Evolutionary conservation across 2,888 invertebrate species (phyloP).

Genomic region (Cenopis cana): DNA sequence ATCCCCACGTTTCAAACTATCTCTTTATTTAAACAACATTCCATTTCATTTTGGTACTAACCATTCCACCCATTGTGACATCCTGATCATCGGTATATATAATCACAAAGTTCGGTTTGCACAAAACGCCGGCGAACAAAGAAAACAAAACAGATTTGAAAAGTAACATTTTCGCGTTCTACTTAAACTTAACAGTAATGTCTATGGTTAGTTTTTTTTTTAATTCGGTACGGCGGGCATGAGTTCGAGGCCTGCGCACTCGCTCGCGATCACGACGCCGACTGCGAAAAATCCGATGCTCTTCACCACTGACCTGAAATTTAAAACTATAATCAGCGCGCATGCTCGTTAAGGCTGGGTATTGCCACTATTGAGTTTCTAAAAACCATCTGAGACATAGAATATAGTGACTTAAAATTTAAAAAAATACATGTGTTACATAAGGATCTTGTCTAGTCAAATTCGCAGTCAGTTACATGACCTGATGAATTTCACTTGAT

Average conservation of each 20-base stretch:
- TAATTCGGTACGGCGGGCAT: constrained; percentile 86
- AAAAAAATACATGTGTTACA: no score
- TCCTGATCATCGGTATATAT: constrained; percentile 96
- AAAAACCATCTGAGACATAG: no score
- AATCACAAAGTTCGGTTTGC: constrained; percentile 90
- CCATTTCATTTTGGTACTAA: constrained; percentile 76
- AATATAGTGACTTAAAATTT: no score
- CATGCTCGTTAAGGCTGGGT: no score
- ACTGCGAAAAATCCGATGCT: constrained; percentile 91
- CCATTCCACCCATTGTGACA: constrained; percentile 90
- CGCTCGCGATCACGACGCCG: constrained; percentile 91
- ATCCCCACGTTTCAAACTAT: constrained; percentile 59
- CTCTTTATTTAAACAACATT: constrained; percentile 59
- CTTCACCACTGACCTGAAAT: constrained; percentile 91
- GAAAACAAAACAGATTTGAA: constrained; percentile 66
- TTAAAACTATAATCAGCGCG: constrained; percentile 54
- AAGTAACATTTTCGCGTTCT: constrained; percentile 69
- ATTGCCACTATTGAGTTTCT: no score
- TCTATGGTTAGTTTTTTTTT: constrained; percentile 47
- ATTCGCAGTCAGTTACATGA: no score
- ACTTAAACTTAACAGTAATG: constrained; percentile 49
- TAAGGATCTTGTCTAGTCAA: no score
- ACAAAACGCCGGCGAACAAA: constrained; percentile 55
- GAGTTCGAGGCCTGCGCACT: constrained; percentile 90
- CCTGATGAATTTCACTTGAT: no score